Conservation (phyloP, 1,140 invertebrate genomes). For the Phenacoccus solenopsis region DNA sequence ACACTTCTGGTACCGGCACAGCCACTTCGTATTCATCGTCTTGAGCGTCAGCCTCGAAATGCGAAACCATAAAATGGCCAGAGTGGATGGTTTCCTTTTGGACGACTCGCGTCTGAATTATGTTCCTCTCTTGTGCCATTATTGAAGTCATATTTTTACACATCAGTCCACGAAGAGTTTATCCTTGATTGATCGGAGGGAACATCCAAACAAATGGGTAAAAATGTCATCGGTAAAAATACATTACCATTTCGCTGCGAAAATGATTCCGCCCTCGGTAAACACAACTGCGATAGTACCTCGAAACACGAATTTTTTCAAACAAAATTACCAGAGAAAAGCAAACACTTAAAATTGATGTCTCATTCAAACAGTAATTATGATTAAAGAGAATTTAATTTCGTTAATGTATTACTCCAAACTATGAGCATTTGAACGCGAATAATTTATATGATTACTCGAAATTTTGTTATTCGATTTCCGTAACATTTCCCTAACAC, state of each 20-base stretch:
- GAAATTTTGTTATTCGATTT: background rate
- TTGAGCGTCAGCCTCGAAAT: conserved; percentile 84
- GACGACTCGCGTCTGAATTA: background rate
- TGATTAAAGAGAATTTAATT: no score
- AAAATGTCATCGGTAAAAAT: background rate
- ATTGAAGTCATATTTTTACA: background rate
- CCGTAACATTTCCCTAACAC: background rate
- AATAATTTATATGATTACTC: no score
- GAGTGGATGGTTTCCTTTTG: conserved; percentile 76
- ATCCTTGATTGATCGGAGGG: no score
- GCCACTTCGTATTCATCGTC: conserved; percentile 73
- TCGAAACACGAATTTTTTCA: no score
- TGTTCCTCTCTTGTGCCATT: conserved; percentile 5
- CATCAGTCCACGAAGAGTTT: background rate
- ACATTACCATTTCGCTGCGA: background rate
- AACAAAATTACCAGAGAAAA: no score
- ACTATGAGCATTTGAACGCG: no score
- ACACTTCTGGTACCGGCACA: conserved; percentile 59
- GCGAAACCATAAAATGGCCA: conserved; percentile 95
- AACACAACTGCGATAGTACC: no score
- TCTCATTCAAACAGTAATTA: no score
- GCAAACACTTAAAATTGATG: no score
- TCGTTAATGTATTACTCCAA: no score
- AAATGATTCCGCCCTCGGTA: no score
- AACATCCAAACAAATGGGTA: no score